A percentile compares a stretch with the other conserved stretches of the same genome.
phyloP scores from a whole-genome alignment of 2,888 invertebrate genomes.

The Mamestra brassicae region DNA sequence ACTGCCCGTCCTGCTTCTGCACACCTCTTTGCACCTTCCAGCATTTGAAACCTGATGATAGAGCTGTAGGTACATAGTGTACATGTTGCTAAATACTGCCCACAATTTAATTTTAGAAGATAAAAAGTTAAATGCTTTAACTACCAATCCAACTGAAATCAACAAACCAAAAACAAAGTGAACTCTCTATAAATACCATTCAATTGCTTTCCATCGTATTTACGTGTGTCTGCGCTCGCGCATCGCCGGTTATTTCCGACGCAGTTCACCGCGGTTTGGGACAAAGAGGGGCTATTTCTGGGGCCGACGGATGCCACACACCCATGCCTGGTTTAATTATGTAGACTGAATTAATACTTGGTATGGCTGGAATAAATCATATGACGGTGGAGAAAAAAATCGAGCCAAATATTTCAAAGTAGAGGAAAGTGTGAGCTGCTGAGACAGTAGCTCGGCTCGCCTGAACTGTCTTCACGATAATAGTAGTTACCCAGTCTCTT shows the following conservation, averaged over 20 bases:
- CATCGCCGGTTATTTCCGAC: conserved; percentile 51
- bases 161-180: conserved; percentile 25
- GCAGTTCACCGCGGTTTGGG: conserved; percentile 63
- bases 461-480: no score
- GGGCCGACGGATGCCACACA: conserved; percentile 73
- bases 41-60: no score
- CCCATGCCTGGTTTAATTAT: conserved; percentile 11
- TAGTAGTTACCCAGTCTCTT: no score
- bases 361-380: not conserved
- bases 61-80: no score
- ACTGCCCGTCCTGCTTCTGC: no score
- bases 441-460: no score
- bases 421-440: no score
- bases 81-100: no score
- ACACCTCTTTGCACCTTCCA: no score
- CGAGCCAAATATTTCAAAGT: no score
- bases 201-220: conserved; percentile 49
- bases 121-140: not conserved
- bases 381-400: no score
- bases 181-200: conserved; percentile 44
- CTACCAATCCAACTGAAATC: not conserved
- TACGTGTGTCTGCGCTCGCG: conserved; percentile 48
- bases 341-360: not conserved
- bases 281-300: conserved; percentile 77
- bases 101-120: no score